These are phyloP conservation scores for Enteromius afrohamiltoni DNA, from an alignment of 2,797 vertebrate genomes.

Conservation along the genomic window DNA sequence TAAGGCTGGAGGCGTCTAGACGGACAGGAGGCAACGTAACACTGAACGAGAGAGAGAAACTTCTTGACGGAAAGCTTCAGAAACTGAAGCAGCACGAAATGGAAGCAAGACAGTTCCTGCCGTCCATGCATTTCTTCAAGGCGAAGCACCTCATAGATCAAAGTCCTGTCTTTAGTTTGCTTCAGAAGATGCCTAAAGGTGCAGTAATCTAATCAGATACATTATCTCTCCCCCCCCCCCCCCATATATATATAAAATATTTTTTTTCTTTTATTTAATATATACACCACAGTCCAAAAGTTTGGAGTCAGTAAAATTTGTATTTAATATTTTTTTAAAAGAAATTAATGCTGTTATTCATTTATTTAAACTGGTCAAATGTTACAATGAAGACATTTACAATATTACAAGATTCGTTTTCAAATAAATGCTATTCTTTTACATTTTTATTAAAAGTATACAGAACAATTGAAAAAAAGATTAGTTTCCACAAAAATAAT, in stretches of 20 bases:
- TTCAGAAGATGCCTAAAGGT: conserved; percentile 81
- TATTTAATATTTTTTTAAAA: background rate
- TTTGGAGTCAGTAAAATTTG: too few species aligned
- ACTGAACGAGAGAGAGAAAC: conserved; percentile 72
- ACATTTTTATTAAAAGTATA: background rate
- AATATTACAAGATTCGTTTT: background rate
- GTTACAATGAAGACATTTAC: background rate
- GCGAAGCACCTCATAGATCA: conserved; percentile 77
- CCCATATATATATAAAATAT: too few species aligned
- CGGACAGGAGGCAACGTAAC: conserved; percentile 77
- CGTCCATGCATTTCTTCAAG: conserved; percentile 90
- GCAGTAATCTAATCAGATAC: background rate
- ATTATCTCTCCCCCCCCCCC: too few species aligned
- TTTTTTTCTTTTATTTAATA: background rate
- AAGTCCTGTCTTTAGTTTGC: conserved; percentile 73
- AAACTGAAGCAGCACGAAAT: conserved; percentile 80
- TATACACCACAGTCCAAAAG: background rate
- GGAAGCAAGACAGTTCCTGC: conserved; percentile 75
- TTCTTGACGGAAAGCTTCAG: conserved; percentile 74
- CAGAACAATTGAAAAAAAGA: too few species aligned
- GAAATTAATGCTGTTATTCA: background rate
- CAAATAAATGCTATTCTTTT: background rate
- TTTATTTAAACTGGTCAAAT: background rate
- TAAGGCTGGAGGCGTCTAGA: conserved; percentile 70
- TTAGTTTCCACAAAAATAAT: background rate